Evolutionary conservation across 2,888 invertebrate species (phyloP).

Genomic region (Ormyrus thymus): DNA sequence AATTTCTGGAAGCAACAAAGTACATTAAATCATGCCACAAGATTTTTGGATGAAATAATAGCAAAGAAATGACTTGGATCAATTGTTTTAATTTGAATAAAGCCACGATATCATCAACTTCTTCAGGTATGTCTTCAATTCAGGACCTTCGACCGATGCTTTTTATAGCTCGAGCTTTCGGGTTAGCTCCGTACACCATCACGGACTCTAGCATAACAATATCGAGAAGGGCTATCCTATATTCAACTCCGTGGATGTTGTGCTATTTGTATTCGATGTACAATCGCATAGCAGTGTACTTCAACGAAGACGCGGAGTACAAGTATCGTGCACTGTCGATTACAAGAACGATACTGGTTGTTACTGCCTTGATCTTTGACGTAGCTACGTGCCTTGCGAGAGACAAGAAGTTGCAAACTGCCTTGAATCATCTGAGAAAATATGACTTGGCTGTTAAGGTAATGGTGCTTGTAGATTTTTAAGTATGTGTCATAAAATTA

Average conservation of each 20-base stretch:
- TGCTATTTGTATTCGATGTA: constrained; percentile 7
- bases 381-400: not conserved
- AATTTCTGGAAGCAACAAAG: too few species aligned
- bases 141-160: not conserved
- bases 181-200: not conserved
- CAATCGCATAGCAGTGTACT: not conserved
- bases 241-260: not conserved
- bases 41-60: too few species aligned
- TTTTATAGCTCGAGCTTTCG: constrained; percentile 1
- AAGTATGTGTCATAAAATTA: not conserved
- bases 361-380: not conserved
- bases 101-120: not conserved
- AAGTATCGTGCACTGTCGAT: not conserved
- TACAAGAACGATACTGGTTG: not conserved
- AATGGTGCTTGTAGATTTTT: not conserved
- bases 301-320: not conserved
- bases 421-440: not conserved
- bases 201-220: not conserved
- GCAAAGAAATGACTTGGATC: too few species aligned
- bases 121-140: not conserved
- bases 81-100: not conserved
- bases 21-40: too few species aligned
- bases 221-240: not conserved
- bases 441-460: constrained; percentile 30
- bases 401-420: constrained; percentile 1